Percentiles rank a stretch among this genome's conserved stretches.
Evolutionary conservation across 2,797 vertebrate species (phyloP).

Genomic region (Antennarius maculatus): DNA sequence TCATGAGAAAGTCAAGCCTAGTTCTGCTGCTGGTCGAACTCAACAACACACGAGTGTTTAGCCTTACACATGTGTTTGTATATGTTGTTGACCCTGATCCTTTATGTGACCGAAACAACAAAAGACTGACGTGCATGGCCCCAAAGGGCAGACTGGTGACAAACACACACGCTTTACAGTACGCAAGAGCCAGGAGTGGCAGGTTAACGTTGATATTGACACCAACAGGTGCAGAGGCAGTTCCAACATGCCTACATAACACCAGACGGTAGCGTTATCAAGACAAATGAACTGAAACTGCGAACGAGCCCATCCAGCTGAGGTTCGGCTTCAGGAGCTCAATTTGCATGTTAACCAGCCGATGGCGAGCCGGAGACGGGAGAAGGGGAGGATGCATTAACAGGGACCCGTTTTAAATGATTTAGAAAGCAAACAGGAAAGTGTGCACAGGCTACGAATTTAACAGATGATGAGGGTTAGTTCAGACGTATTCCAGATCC

Average conservation of each 20-base stretch:
- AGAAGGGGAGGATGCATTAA: conserved; percentile 54
- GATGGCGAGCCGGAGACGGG: conserved; percentile 37
- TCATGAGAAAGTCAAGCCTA: not conserved
- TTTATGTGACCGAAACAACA: conserved; percentile 44
- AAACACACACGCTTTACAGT: not conserved
- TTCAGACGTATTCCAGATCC: conserved; percentile 28
- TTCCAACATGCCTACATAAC: conserved; percentile 56
- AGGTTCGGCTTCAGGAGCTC: conserved; percentile 34
- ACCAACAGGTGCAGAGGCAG: conserved; percentile 52
- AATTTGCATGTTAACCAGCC: conserved; percentile 70
- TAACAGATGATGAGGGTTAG: conserved; percentile 21
- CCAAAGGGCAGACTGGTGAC: conserved; percentile 10
- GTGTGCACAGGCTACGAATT: conserved; percentile 8
- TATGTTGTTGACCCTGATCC: conserved; percentile 37
- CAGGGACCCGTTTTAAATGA: conserved; percentile 51
- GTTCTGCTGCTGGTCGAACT: not conserved
- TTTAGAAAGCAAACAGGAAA: conserved; percentile 58
- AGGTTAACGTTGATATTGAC: conserved; percentile 56
- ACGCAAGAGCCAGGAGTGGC: conserved; percentile 36
- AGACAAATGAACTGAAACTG: conserved; percentile 64
- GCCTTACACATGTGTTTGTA: not conserved
- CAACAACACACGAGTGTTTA: not conserved
- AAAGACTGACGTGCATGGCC: conserved; percentile 17
- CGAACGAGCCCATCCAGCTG: conserved; percentile 29
- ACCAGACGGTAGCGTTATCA: conserved; percentile 46